Conservation (phyloP, 2,888 invertebrate genomes). For the Ophion ventricosus region DNA sequence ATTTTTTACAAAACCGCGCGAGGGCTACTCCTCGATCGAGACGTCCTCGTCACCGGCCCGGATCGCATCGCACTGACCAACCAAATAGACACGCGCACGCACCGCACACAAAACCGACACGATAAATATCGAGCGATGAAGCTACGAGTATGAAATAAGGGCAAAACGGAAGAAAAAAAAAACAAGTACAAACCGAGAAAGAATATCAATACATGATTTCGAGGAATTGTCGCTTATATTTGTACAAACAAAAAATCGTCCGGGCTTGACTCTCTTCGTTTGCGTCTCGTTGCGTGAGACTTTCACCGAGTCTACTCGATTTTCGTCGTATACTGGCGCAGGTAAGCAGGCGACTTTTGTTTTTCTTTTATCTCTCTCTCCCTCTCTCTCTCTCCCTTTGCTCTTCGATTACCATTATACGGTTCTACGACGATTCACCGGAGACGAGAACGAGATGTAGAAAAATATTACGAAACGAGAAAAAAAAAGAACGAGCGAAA, state of each 20-base stretch:
- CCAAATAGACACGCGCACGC: slow-evolving; percentile 34
- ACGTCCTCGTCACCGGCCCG: slow-evolving; percentile 33
- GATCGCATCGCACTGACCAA: slow-evolving; percentile 41
- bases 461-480: background rate
- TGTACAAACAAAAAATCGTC: background rate
- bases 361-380: background rate
- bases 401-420: background rate
- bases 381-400: slow-evolving; percentile 10
- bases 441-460: background rate
- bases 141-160: slow-evolving; percentile 17
- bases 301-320: slow-evolving; percentile 55
- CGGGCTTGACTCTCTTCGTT: slow-evolving; percentile 48
- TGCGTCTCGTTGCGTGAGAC: slow-evolving; percentile 48
- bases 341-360: slow-evolving; percentile 43
- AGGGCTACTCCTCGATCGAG: slow-evolving; percentile 5
- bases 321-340: slow-evolving; percentile 48
- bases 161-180: slow-evolving; percentile 17
- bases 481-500: background rate
- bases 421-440: background rate
- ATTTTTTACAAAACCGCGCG: background rate
- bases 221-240: background rate
- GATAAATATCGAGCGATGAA: slow-evolving; percentile 38
- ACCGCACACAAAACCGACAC: slow-evolving; percentile 27
- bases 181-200: background rate
- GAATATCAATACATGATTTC: background rate